Evolutionary conservation across 2,797 vertebrate genomes (phyloP).

Genomic region (Dryobates pubescens): DNA sequence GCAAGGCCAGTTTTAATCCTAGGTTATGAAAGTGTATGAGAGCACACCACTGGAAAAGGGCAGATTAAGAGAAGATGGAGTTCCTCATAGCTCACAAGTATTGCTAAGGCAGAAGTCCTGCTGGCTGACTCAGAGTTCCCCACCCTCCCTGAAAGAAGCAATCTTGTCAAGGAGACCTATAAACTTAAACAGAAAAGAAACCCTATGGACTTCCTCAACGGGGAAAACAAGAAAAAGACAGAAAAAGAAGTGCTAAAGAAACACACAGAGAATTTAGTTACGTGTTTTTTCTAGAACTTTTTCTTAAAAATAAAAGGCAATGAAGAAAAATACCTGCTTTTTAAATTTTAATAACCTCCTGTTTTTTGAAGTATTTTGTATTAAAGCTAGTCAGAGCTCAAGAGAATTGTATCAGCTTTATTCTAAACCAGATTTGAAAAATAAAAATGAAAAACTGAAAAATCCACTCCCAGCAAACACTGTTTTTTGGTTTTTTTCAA

Average conservation of each 20-base stretch:
- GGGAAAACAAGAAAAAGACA: fast-evolving
- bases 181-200: neutral
- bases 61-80: neutral
- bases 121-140: constrained; percentile 27
- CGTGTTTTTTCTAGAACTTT: neutral
- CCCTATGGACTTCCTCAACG: neutral
- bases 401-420: neutral
- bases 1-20: constrained; percentile 19
- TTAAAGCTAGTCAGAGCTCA: neutral
- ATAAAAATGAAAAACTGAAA: neutral
- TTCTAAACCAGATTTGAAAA: neutral
- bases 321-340: neutral
- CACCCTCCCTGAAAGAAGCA: neutral
- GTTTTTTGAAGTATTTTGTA: neutral
- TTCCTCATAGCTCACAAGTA: neutral
- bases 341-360: neutral
- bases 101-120: constrained; percentile 12
- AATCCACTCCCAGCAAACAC: neutral
- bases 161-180: neutral
- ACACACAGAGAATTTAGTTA: neutral
- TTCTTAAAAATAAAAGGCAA: neutral
- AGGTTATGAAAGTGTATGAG: neutral
- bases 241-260: neutral
- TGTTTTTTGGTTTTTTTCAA: neutral
- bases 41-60: neutral